Evolutionary conservation across 2,888 invertebrate genomes (phyloP).

Genomic region (Melipona bicolor): DNA sequence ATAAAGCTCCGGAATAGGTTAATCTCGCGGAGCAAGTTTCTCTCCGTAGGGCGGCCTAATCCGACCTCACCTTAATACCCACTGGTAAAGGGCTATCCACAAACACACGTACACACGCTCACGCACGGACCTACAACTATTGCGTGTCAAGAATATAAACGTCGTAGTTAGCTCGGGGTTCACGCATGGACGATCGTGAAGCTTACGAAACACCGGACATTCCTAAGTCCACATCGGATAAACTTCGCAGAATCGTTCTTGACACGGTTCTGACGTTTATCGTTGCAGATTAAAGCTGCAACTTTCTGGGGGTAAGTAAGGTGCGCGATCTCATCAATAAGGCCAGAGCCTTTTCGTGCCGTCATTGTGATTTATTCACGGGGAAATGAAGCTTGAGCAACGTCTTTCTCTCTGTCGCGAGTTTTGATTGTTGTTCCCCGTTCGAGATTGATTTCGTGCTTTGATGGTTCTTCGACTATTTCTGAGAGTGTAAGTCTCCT

Average conservation of each 20-base stretch:
- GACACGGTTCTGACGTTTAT: slow-evolving; percentile 1
- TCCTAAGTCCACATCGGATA: slow-evolving; percentile 15
- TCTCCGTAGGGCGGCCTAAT: slow-evolving; percentile 73
- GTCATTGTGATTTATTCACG: slow-evolving; percentile 40
- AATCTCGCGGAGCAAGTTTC: slow-evolving; percentile 77
- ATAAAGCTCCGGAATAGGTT: slow-evolving; percentile 78
- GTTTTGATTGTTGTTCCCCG: slow-evolving; percentile 10
- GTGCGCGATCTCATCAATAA: not conserved
- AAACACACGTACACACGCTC: not conserved
- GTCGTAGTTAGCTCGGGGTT: slow-evolving; percentile 40
- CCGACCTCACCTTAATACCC: slow-evolving; percentile 75
- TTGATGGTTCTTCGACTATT: slow-evolving; percentile 52
- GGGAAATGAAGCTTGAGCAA: slow-evolving; percentile 10
- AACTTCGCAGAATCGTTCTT: slow-evolving; percentile 29
- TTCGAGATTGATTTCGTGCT: slow-evolving; percentile 8
- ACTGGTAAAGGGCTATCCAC: slow-evolving; percentile 51
- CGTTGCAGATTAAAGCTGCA: not conserved
- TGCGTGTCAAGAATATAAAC: slow-evolving; percentile 61
- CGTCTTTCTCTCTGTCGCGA: slow-evolving; percentile 26
- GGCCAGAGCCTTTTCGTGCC: not conserved
- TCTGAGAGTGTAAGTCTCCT: slow-evolving; percentile 22
- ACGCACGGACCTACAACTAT: slow-evolving; percentile 19
- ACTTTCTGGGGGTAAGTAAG: not conserved
- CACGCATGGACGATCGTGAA: slow-evolving; percentile 54
- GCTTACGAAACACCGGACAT: slow-evolving; percentile 6